phyloP scores from a whole-genome alignment of 2,888 invertebrate species.

The Cephus pygmeus region DNA sequence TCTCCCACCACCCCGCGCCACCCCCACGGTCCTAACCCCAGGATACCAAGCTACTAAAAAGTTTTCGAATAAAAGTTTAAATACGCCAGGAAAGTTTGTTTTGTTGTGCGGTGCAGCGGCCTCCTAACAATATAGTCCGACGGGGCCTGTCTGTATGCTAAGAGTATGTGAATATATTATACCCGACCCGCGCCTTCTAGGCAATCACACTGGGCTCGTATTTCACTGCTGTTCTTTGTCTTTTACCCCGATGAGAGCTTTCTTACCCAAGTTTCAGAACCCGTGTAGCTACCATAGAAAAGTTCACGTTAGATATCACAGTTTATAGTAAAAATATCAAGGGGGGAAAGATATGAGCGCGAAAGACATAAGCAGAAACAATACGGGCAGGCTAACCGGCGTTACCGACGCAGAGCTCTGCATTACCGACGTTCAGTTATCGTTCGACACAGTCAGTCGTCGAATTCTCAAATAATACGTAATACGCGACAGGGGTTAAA shows the following conservation, averaged over 20 bases:
- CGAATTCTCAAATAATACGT: not conserved
- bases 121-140: slow-evolving; percentile 50
- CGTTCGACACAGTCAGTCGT: not conserved
- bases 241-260: slow-evolving; percentile 7
- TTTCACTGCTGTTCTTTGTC: slow-evolving; percentile 31
- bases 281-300: not conserved
- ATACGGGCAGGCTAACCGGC: not conserved
- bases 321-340: not conserved
- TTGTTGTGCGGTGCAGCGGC: slow-evolving; percentile 31
- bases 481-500: not conserved
- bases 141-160: slow-evolving; percentile 50
- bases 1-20: not conserved
- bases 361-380: too few species aligned
- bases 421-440: not conserved
- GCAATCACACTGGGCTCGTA: slow-evolving; percentile 41
- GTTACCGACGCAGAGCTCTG: not conserved
- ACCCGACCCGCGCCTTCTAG: slow-evolving; percentile 19
- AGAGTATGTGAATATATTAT: slow-evolving; percentile 48
- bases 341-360: too few species aligned
- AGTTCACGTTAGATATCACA: not conserved
- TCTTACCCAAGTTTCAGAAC: not conserved
- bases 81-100: slow-evolving; percentile 60
- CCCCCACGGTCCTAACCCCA: slow-evolving; percentile 8
- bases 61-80: slow-evolving; percentile 65
- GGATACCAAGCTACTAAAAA: slow-evolving; percentile 51